Base-by-base conservation (phyloP, 2,113 vertebrate species). In the Neodontobutis hainanensis region DNA sequence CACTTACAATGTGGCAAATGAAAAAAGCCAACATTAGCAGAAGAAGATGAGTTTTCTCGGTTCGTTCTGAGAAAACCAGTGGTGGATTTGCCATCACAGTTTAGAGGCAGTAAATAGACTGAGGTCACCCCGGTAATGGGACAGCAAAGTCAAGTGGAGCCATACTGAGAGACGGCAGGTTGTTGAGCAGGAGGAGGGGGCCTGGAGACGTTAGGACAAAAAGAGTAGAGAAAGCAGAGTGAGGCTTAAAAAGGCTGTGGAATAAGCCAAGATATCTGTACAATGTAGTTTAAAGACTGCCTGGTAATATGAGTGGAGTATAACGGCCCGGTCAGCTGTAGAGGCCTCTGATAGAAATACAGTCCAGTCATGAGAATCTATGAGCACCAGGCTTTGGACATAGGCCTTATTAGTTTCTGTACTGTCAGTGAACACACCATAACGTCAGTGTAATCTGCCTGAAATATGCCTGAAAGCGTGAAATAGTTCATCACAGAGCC, bases 111-210 rank as follows among this genome's bases (percentile, higher is more conserved):
- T 73, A 82, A 89, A 87, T 79, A 76, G 78, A 61, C 71, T 72
- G 56, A 85, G 79, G 82, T 85, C 83, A 79, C 45, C 35, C 46
- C 60, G 8, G 71, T 85, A 85, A 86, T 82, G 58, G 73, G 57
- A 73, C 65, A 63, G 62, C 69, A 81, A 85, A 80, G 81, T 88
- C 69, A 81, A 83, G 80, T 81, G 76, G 63, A 73, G 77, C 67
- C 49, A 52, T 52, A 57, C 62, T 53, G 62, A 75, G 72, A 77
- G 27, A 75, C 68, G 62, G 78, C 62, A 78, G 65, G 77, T 75
- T 82, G 80, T 81, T 11, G 6, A 46, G 48, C 5, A 38, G 8
- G 1, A 15, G 11, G 7, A n/a, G 19, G 15, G 11, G 16, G 45
- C 9, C 56, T 3, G 0, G 42, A 61, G 43, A 52, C 9, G 10